Conservation (phyloP, 2,113 vertebrate species). For the Apus apus region DNA sequence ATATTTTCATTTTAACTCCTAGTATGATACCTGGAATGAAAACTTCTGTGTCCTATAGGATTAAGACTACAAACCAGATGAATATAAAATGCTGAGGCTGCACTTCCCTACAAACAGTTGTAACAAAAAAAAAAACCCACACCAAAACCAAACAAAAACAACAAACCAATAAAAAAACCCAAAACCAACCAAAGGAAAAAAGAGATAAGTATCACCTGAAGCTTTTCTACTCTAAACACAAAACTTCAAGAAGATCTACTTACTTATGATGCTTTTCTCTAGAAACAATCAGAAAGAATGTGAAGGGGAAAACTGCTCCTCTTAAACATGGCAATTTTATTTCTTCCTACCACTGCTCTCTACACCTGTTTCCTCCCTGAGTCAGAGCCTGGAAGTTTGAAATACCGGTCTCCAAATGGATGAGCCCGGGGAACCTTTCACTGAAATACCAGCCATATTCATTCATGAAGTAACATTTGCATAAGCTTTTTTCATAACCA, state of each 20-base stretch:
- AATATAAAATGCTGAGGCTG: background rate
- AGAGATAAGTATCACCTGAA: background rate
- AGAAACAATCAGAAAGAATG: background rate
- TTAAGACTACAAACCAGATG: background rate
- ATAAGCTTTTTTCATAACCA: constrained; percentile 11
- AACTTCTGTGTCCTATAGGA: constrained; percentile 39
- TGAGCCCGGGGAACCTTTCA: background rate
- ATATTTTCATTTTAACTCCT: constrained; percentile 21
- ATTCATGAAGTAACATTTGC: constrained; percentile 7
- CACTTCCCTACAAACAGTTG: background rate
- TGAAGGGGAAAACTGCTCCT: rapidly evolving
- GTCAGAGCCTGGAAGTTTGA: background rate
- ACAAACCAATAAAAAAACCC: background rate
- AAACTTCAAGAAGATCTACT: background rate
- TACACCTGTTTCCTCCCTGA: background rate
- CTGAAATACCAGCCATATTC: background rate
- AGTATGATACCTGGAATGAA: background rate
- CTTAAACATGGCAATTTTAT: background rate
- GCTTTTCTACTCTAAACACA: background rate
- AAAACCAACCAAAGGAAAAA: background rate
- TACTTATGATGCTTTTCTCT: background rate
- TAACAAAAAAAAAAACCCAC: background rate
- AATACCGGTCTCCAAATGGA: background rate
- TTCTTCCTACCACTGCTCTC: background rate
- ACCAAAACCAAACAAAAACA: too few relatives aligned